Evolutionary conservation across 2,113 vertebrate genomes (phyloP).

Genomic region (Mola mola): DNA sequence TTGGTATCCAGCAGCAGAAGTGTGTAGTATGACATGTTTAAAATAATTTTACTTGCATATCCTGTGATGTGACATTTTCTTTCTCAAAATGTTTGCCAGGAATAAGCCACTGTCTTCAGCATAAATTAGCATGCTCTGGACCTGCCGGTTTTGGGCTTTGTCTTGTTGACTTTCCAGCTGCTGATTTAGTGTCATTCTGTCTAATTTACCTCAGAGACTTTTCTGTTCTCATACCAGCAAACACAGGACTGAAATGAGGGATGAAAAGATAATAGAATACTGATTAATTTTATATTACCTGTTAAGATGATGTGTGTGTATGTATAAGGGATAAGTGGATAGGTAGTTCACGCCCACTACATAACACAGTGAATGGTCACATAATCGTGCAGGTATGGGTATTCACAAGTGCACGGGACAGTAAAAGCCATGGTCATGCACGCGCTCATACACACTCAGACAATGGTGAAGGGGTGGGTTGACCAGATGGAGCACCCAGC

Average conservation of each 20-base stretch:
- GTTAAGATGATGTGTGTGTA: conserved; percentile 39
- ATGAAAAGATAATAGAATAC: conserved; percentile 47
- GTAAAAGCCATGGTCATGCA: conserved; percentile 9
- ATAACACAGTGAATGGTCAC: conserved; percentile 27
- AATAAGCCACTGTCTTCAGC: not conserved
- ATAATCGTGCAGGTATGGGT: conserved; percentile 14
- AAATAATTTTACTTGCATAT: no score
- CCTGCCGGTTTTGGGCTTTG: conserved; percentile 8
- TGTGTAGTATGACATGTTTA: no score
- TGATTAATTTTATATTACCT: conserved; percentile 47
- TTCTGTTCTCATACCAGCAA: conserved; percentile 37
- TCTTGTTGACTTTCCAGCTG: conserved; percentile 45
- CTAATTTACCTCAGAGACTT: conserved; percentile 55
- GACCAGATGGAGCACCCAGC: conserved; percentile 79
- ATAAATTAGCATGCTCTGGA: not conserved
- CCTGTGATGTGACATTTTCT: no score
- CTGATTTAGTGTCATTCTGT: conserved; percentile 51
- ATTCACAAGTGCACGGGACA: conserved; percentile 15
- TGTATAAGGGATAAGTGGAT: conserved; percentile 22
- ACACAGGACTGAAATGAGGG: conserved; percentile 35
- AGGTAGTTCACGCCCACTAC: conserved; percentile 15
- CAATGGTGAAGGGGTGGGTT: conserved; percentile 47
- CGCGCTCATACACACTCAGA: conserved; percentile 19
- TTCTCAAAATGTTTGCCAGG: no score
- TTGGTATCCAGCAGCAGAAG: no score